Base-by-base conservation (phyloP, 1,140 invertebrate genomes). In the Eubasilissa regina region DNA sequence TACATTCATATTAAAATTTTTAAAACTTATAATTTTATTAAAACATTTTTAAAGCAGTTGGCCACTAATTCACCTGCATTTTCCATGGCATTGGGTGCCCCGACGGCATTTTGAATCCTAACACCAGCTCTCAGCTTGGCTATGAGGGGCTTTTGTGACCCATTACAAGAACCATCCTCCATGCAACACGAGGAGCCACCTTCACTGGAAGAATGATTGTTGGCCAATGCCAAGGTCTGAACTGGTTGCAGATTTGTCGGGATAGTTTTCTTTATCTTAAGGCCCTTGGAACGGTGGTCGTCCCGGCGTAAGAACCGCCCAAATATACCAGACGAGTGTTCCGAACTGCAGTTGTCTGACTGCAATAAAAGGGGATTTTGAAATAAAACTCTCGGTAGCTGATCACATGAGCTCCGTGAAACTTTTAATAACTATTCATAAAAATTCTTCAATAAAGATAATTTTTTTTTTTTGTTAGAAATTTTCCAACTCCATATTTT, bases 281-380 rank as follows among this genome's bases (percentile, higher is more conserved):
- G 60, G n/a, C 81, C 81, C 75, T 83, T 83, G 13, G 81, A 80
- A 13, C 81, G 79, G 51, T 83, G 82, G 35, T 83, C 82, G 84
- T 94, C 93, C 55, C 92, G 89, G 51, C 91, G 87, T 56, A 94
- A 88, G 85, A 94, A 92, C 82, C 92, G 91, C n/a, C 92, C 92
- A 25, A 94, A 91, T 51, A 94, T 88, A 78, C 93, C 92, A 0
- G 93, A 94, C 17, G 92, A 93, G 84, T 92, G 89, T 84, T 94
- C 94, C 4, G 94, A 95, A 62, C 92, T 91, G 84, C 92, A 93
- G 84, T 94, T 94, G 84, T 94, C 93, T 62, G 93, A 94, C 91
- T 94, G 83, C 48, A 90, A 89, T 11, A 55, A 51, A 66, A 62
- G 48, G n/a, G 48, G 9, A 13, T 51, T 35, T 35, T 35, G 25